A percentile compares a stretch with the other conserved stretches of the same genome.
phyloP scores from a whole-genome alignment of 2,888 invertebrate genomes.

The Lymantria monacha region DNA sequence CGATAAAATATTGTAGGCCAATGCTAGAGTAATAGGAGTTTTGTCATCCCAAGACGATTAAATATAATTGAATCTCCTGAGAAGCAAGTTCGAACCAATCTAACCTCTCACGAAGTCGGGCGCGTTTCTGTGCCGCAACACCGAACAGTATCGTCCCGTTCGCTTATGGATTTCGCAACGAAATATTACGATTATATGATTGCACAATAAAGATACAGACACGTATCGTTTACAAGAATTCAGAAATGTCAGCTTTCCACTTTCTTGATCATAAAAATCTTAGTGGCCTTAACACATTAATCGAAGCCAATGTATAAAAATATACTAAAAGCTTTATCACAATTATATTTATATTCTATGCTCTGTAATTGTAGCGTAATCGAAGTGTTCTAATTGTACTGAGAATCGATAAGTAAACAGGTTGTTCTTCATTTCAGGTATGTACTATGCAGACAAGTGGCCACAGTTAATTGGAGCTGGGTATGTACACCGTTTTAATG shows the following conservation, averaged over 20 bases:
- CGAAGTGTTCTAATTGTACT: conserved; percentile 43
- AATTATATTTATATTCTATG: conserved; percentile 21
- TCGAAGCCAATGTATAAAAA: conserved; percentile 12
- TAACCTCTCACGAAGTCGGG: conserved; percentile 60
- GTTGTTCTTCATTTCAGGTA: conserved; percentile 57
- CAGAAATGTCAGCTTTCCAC: conserved; percentile 22
- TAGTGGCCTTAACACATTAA: conserved; percentile 23
- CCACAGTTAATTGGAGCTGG: conserved; percentile 34
- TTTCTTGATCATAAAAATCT: conserved; percentile 18
- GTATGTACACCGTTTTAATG: conserved; percentile 39
- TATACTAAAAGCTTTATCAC: neutral
- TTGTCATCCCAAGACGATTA: conserved; percentile 61
- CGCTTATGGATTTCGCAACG: conserved; percentile 48
- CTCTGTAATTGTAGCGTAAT: conserved; percentile 34
- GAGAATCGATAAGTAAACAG: conserved; percentile 45
- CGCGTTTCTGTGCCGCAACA: conserved; percentile 56
- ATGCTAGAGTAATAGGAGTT: conserved; percentile 44
- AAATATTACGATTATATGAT: conserved; percentile 46
- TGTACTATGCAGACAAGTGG: conserved; percentile 31
- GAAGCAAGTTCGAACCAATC: conserved; percentile 53
- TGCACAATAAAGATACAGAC: conserved; percentile 34
- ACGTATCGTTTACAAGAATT: conserved; percentile 27
- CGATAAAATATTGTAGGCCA: conserved; percentile 36
- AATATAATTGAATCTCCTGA: conserved; percentile 64
- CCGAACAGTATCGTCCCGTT: conserved; percentile 39